Base-by-base conservation (phyloP, 2,888 invertebrate species). In the Melieria crassipennis region DNA sequence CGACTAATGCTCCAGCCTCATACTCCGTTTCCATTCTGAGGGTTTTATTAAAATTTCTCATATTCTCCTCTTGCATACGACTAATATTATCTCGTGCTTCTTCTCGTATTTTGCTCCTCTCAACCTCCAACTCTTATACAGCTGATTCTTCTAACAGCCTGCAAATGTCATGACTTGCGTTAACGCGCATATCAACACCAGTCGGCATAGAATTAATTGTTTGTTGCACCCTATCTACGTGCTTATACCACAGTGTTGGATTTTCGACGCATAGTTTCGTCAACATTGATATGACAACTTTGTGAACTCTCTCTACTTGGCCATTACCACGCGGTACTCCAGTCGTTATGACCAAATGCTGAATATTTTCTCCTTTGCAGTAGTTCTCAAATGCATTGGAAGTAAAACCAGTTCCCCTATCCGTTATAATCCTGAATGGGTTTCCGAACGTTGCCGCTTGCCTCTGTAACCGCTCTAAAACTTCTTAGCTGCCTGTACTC, bases 401-500 rank as follows among this genome's bases (percentile, higher is more conserved):
- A n/a, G n/a, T n/a, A n/a, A n/a, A n/a, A n/a, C n/a, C n/a, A n/a
- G 69, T 52, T 48, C 72, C 66, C 52, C 72, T 48, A 70, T 87
- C 86, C 0, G 81, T 78, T 11, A 87, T 81, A 7, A 86, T 76
- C 13, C 80, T 71, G 5, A 50, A 72, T 1, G 81, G 81, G 13
- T 73, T 68, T 56, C 68, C 71, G 52, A 70, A 73, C 45, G 61
- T 61, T 13, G 61, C 45, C 43, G 61, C 61, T 5, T 43, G 61
- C 61, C 7, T 48, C 42, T 48, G 0, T 48, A 47, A 48, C 0
- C 63, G 46, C 7, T 48, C 1, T 48, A 63, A 13, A n/a, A 63
- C 16, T 11, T 63, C 48, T 6, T 63, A 11, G 11, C 50, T 63
- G 7, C 47, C 63, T 11, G 63, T 16, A 42, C 63, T 60, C 69